Conservation (phyloP, 2,797 vertebrate species). For the Parotocinclus haroldoi region DNA sequence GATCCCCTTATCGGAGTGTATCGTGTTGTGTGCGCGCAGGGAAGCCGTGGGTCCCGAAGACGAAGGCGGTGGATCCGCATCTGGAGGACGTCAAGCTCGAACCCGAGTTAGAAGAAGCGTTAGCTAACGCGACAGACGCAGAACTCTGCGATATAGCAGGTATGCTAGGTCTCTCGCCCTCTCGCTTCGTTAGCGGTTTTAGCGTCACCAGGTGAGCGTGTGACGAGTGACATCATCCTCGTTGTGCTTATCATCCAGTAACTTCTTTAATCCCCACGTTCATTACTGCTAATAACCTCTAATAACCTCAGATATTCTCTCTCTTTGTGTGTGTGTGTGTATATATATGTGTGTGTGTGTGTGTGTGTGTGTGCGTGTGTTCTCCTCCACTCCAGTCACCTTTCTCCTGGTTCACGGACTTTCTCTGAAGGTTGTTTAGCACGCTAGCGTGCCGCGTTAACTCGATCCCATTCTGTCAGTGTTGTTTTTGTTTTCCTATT, state of each 20-base stretch:
- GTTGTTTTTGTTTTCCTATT: too few species aligned
- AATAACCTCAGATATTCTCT: neutral
- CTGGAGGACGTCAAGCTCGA: constrained; percentile 92
- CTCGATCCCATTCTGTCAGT: too few species aligned
- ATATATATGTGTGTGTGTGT: constrained; percentile 7
- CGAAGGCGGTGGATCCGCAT: constrained; percentile 83
- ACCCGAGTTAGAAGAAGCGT: constrained; percentile 93
- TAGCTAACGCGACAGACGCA: constrained; percentile 89
- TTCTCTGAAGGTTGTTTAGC: constrained; percentile 35
- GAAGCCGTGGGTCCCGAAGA: constrained; percentile 88
- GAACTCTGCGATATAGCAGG: constrained; percentile 97
- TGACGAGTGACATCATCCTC: neutral
- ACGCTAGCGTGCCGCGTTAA: constrained; percentile 5
- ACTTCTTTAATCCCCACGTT: neutral
- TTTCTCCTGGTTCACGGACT: constrained; percentile 24
- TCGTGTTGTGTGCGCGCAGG: constrained; percentile 64
- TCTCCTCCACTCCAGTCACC: constrained; percentile 34
- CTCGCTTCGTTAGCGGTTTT: too few species aligned
- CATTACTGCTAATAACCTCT: constrained; percentile 1
- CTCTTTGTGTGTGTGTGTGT: too few species aligned
- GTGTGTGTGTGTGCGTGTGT: neutral
- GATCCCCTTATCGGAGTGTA: too few species aligned
- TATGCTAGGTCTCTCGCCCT: too few species aligned
- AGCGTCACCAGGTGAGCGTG: too few species aligned
- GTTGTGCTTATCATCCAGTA: neutral